Evolutionary conservation across 2,797 vertebrate species (phyloP).

Genomic region (Acanthis flammea): DNA sequence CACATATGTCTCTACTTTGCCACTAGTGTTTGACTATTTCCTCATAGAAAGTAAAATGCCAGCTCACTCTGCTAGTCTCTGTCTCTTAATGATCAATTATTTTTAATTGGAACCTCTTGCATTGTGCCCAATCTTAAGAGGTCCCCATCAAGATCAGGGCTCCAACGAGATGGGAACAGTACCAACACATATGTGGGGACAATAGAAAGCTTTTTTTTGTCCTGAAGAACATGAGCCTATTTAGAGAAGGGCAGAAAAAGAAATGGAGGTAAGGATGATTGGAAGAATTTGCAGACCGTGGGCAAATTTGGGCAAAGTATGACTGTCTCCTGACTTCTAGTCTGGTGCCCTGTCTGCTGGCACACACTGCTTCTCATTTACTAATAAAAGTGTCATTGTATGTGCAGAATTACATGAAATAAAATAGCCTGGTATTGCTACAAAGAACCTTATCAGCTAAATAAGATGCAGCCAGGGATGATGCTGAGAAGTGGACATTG

Average conservation of each 20-base stretch:
- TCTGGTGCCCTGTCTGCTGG: neutral
- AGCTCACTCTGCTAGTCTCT: neutral
- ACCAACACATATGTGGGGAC: neutral
- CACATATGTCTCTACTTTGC: conserved; percentile 15
- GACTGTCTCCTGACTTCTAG: neutral
- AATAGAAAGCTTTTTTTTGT: neutral
- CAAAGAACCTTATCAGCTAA: neutral
- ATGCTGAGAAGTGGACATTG: neutral
- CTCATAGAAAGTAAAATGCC: neutral
- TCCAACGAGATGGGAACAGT: conserved; percentile 18
- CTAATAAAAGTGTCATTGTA: neutral
- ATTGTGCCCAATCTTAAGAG: conserved; percentile 37
- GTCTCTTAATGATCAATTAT: conserved; percentile 66
- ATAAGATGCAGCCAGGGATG: neutral
- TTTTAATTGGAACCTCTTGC: conserved; percentile 59
- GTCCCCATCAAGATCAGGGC: neutral
- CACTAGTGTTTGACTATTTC: conserved; percentile 17
- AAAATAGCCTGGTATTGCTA: neutral
- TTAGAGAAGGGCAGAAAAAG: neutral
- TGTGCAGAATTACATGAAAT: neutral
- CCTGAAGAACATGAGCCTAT: neutral
- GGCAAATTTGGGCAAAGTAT: neutral
- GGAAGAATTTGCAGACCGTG: neutral
- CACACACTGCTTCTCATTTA: neutral
- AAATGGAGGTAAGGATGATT: neutral